Percentiles rank a stretch among this genome's conserved stretches.
Evolutionary conservation across 2,113 vertebrate species (phyloP).

Genomic region (Suncus etruscus): DNA sequence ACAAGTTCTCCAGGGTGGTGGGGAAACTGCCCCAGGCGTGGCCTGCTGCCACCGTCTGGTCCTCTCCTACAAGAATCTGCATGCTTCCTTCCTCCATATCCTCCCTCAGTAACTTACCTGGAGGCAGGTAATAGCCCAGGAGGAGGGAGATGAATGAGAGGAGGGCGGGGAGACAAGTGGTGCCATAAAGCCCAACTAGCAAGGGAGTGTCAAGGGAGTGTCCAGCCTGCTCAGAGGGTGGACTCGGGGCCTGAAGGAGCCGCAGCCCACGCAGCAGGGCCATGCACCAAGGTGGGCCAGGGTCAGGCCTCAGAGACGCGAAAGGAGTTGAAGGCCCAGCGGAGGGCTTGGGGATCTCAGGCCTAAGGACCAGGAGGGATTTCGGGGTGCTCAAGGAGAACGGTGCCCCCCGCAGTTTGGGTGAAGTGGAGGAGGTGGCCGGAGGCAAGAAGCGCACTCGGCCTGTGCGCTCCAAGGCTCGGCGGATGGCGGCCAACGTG

Average conservation of each 20-base stretch:
- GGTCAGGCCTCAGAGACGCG: slow-evolving; percentile 76
- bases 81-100: slow-evolving; percentile 76
- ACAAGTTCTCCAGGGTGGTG: background rate
- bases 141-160: slow-evolving; percentile 74
- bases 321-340: slow-evolving; percentile 85
- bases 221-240: slow-evolving; percentile 60
- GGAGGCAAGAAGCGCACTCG: slow-evolving; percentile 88
- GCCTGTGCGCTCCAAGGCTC: slow-evolving; percentile 94
- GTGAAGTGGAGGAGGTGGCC: slow-evolving; percentile 82
- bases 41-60: slow-evolving; percentile 18
- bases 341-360: slow-evolving; percentile 85
- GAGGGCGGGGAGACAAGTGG: slow-evolving; percentile 82
- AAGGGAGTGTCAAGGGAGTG: slow-evolving; percentile 81
- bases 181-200: slow-evolving; percentile 74
- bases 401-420: slow-evolving; percentile 66
- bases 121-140: slow-evolving; percentile 85
- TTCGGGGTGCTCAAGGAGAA: slow-evolving; percentile 79
- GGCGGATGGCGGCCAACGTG: slow-evolving; percentile 96
- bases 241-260: background rate
- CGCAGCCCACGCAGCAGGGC: slow-evolving; percentile 6
- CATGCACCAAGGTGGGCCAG: slow-evolving; percentile 70
- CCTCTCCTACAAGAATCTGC: slow-evolving; percentile 71
- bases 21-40: slow-evolving; percentile 23
- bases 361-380: slow-evolving; percentile 25
- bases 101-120: slow-evolving; percentile 82